Evolutionary conservation across 2,888 invertebrate genomes (phyloP).

Genomic region (Cotesia congregata): DNA sequence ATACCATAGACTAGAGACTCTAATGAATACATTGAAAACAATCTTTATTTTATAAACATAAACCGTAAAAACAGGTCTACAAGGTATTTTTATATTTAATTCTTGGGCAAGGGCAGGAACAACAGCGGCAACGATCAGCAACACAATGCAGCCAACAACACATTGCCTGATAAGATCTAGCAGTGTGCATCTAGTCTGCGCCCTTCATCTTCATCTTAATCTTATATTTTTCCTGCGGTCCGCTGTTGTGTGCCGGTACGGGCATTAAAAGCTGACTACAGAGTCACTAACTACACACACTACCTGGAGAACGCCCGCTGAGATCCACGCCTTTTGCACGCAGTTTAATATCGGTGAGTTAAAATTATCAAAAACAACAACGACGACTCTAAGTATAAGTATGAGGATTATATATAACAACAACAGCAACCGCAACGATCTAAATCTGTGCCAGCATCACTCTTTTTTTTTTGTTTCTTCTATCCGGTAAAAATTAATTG

Average conservation of each 20-base stretch:
- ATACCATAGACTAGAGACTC: no score
- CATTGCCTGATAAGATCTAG: constrained; percentile 62
- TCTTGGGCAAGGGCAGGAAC: constrained; percentile 24
- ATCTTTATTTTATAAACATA: no score
- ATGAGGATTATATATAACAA: no score
- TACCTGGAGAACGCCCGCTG: constrained; percentile 60
- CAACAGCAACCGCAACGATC: no score
- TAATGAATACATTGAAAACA: no score
- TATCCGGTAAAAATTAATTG: no score
- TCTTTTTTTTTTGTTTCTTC: no score
- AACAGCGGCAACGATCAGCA: constrained; percentile 52
- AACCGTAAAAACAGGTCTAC: not conserved
- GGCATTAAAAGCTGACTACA: constrained; percentile 40
- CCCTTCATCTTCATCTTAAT: constrained; percentile 7
- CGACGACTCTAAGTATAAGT: no score
- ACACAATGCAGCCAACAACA: constrained; percentile 62
- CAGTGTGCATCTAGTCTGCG: constrained; percentile 31
- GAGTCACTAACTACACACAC: constrained; percentile 57
- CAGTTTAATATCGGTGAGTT: constrained; percentile 6
- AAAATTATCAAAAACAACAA: not conserved
- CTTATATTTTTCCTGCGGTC: not conserved
- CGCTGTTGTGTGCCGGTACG: no score
- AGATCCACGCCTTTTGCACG: constrained; percentile 60
- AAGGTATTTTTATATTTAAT: not conserved
- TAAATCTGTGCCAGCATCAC: no score